Base-by-base conservation (phyloP, 2,888 invertebrate species). In the Orgyia antiqua region DNA sequence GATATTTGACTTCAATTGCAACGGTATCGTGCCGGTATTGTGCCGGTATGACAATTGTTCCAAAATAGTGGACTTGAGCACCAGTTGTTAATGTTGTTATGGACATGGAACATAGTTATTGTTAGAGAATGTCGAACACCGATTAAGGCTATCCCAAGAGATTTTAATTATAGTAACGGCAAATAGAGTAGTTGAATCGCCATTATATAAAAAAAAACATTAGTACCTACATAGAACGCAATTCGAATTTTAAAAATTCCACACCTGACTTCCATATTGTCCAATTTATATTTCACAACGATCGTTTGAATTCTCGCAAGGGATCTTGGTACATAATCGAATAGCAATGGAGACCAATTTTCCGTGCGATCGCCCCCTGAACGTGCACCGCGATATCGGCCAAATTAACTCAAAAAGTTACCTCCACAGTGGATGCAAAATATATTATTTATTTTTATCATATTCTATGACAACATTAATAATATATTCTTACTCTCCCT, bases 261-360 rank as follows among this genome's bases (percentile, higher is more conserved):
- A 33, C 39, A 52, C 44, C 40, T 50, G 34, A 42, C 42, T 51
- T 37, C 37, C 35, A 45, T 56, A 63, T 70, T 64, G 66, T 67
- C 61, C 69, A 68, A 69, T 73, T 76, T 69, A 70, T 65, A 67
- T 68, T 61, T 59, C 53, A 57, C 48, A 51, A 47, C 54, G 53
- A 43, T 55, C 52, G 47, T 43, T 44, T 43, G 42, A 42, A 37
- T 43, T 41, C 55, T 57, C 58, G 61, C 72, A 72, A 50, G 70
- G 72, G 65, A 80, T 78, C 72, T 78, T 79, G 68, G 71, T 64
- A 68, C 77, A 67, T 80, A 80, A 80, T 79, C 72, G 62, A 73
- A 78, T 72, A 62, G 68, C 31, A 66, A 58, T 69, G 70, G 67
- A 72, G 74, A 58, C 69, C 79, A 83, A 83, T 83, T 83, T 83